These are phyloP conservation scores for Halichoerus grypus DNA, from an alignment of 2,113 vertebrate species.

Conservation along the genomic window DNA sequence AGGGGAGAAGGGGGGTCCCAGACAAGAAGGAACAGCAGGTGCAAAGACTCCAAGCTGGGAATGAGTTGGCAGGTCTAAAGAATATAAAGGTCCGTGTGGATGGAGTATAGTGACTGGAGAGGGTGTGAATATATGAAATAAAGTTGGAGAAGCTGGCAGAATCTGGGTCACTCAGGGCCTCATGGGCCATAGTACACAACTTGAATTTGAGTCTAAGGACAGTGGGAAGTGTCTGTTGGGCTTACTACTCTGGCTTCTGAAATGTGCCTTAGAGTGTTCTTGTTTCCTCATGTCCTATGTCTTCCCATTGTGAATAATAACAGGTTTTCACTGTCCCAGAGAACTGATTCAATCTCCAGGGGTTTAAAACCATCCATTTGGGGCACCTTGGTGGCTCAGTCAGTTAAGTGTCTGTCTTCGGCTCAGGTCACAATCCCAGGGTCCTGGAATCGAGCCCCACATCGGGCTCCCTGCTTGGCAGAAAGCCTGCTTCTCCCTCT, in stretches of 20 bases:
- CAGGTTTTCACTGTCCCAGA: background rate
- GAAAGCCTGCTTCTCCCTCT: too few relatives aligned
- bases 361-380: background rate
- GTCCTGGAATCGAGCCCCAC: too few relatives aligned
- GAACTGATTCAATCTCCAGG: background rate
- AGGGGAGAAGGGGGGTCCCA: background rate
- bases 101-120: background rate
- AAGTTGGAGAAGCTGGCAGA: background rate
- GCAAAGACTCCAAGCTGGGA: background rate
- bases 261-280: background rate
- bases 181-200: background rate
- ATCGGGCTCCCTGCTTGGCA: too few relatives aligned
- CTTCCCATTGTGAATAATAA: background rate
- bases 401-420: too few relatives aligned
- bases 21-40: background rate
- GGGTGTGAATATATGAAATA: background rate
- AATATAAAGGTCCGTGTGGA: background rate
- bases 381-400: too few relatives aligned
- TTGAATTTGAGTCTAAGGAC: background rate
- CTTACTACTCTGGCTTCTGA: background rate
- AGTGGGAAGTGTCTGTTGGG: background rate
- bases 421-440: too few relatives aligned
- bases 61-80: background rate
- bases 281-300: background rate
- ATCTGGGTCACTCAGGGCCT: background rate